phyloP scores from a whole-genome alignment of 1,140 invertebrate genomes.

The Thaumetopoea pityocampa region DNA sequence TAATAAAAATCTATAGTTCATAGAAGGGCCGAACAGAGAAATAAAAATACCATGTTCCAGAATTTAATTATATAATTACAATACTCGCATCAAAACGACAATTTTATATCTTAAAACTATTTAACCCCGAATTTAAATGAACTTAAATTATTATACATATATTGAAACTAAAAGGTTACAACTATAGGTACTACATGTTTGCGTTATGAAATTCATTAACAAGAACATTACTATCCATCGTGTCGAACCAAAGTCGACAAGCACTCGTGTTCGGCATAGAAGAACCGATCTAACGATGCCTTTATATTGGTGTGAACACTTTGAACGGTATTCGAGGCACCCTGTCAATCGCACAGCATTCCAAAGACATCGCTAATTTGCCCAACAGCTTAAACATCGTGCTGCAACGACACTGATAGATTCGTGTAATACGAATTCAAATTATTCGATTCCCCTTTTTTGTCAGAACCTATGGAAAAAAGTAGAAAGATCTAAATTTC shows the following conservation, averaged over 20 bases:
- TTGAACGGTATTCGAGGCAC: constrained; percentile 3
- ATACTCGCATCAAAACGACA: constrained; percentile 24
- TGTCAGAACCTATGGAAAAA: too few relatives aligned
- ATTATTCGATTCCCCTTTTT: too few relatives aligned
- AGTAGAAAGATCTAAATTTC: too few relatives aligned
- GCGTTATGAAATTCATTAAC: not conserved
- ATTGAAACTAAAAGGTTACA: constrained; percentile 1
- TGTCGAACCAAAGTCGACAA: constrained; percentile 3
- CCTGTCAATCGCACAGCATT: too few relatives aligned
- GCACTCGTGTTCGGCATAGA: constrained; percentile 1
- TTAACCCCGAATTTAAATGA: constrained; percentile 15
- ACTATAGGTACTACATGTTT: not conserved
- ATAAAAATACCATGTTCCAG: constrained; percentile 7
- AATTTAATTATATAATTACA: constrained; percentile 17
- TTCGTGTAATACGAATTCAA: too few relatives aligned
- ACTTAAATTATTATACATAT: constrained; percentile 4
- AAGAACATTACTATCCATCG: constrained; percentile 1
- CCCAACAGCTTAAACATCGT: too few relatives aligned
- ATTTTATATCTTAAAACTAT: constrained; percentile 18
- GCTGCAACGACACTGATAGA: too few relatives aligned
- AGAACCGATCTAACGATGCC: constrained; percentile 2
- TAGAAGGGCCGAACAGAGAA: not conserved
- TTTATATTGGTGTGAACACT: constrained; percentile 6
- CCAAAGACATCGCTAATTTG: too few relatives aligned
- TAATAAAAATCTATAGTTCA: too few relatives aligned